These are phyloP conservation scores for Ceraclea dissimilis DNA, from an alignment of 2,888 invertebrate species.

Conservation along the genomic window DNA sequence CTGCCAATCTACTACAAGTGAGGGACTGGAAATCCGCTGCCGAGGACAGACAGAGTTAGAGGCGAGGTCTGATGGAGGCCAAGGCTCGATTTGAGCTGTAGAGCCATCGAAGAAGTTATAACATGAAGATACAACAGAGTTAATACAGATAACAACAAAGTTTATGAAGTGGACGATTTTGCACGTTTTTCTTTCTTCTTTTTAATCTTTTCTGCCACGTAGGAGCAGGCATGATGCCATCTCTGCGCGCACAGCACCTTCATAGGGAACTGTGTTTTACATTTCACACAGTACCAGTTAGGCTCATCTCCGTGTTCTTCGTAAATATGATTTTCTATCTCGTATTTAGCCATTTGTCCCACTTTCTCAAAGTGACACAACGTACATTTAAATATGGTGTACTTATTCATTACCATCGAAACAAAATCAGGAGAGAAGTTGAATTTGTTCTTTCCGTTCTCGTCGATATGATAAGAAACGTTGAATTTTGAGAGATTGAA, in stretches of 20 bases:
- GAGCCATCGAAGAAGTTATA: too few species aligned
- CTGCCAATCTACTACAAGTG: too few species aligned
- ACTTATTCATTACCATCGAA: background rate
- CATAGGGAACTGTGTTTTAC: background rate
- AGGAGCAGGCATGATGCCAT: slow-evolving; percentile 3
- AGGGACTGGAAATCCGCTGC: too few species aligned
- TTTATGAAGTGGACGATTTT: too few species aligned
- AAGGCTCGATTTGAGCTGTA: too few species aligned
- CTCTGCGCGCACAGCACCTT: background rate
- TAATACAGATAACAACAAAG: too few species aligned
- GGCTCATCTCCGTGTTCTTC: slow-evolving; percentile 10
- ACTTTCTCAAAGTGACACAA: background rate
- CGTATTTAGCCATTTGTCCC: background rate
- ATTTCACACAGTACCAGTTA: slow-evolving; percentile 5
- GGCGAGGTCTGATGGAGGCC: too few species aligned
- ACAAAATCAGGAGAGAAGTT: background rate
- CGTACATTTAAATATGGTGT: slow-evolving; percentile 2
- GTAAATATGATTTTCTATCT: slow-evolving; percentile 4
- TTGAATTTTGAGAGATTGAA: slow-evolving; percentile 5
- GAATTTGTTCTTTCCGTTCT: background rate
- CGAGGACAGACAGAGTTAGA: too few species aligned
- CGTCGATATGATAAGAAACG: background rate
- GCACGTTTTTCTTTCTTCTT: background rate
- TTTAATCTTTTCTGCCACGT: background rate
- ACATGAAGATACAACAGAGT: too few species aligned